Evolutionary conservation across 1,140 invertebrate species (phyloP), one percentile per base, ranked within the genome.

Genomic region (Delia radicum): DNA sequence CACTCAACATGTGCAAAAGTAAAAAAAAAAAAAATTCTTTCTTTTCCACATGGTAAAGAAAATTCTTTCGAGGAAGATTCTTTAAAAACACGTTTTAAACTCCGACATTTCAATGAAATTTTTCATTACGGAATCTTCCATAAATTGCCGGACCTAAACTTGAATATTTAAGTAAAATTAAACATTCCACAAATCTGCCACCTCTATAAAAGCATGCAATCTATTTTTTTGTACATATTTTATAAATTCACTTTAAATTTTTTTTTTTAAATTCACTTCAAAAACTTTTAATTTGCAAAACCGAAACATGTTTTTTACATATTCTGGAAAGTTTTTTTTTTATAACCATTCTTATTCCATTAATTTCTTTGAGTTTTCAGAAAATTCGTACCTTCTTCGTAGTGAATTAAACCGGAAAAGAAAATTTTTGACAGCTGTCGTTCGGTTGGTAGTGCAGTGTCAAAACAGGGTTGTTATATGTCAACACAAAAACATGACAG

Each of bases 391-490:
- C 82, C 82, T 83, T 80, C 77, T 82, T 80, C 77, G 78, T 83
- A 78, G 78, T 80, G 78, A 79, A 82, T 81, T 80, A 83, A 83
- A 83, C 82, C 82, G 82, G 82, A 83, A 83, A 83, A 82, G 81
- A 82, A 83, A 79, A 48, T 62, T 65, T 74, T 74, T 75, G 76
- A 77, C 73, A 77, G 73, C 76, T 77, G 76, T 75, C 73, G 29
- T 10, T 31, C n/a, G 28, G 62, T 74, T 24, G 75, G 72, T 76
- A 76, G 74, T 24, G 67, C 75, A 69, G 75, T 76, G 72, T 27
- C 5, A 24, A 69, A 31, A 24, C 65, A 69, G 65, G 2, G 65
- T 33, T 21, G 65, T 33, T 69, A 24, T 63, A 10, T 5, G n/a
- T n/a, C n/a, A n/a, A n/a, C n/a, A 5, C 26, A 0, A 10, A 27